These are phyloP conservation scores for Orthosia gothica DNA, from an alignment of 2,888 invertebrate species.

Conservation along the genomic window DNA sequence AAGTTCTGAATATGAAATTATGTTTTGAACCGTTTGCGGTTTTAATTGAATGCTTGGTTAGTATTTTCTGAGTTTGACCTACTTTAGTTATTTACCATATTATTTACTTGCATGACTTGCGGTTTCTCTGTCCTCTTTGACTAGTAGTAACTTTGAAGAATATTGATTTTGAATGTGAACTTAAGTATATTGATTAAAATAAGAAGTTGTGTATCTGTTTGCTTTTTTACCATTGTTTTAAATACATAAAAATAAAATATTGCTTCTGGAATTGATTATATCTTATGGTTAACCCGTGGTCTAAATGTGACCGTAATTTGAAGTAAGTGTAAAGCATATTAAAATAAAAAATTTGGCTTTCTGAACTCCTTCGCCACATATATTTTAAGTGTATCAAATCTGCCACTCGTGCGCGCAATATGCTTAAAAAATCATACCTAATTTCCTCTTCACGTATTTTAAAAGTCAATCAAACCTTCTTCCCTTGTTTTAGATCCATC, in stretches of 20 bases:
- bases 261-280: too few relatives aligned
- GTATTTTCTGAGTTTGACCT: neutral
- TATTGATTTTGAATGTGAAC: neutral
- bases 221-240: neutral
- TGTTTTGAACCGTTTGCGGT: slow-evolving; percentile 25
- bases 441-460: too few relatives aligned
- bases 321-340: too few relatives aligned
- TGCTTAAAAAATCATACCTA: too few relatives aligned
- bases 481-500: neutral
- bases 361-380: too few relatives aligned
- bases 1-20: slow-evolving; percentile 45
- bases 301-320: too few relatives aligned
- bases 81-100: neutral
- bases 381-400: too few relatives aligned
- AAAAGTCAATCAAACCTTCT: neutral
- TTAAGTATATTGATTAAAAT: neutral
- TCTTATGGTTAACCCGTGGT: too few relatives aligned
- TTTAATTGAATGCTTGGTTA: slow-evolving; percentile 30
- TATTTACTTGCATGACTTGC: neutral
- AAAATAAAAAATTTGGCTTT: too few relatives aligned
- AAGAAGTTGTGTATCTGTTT: neutral
- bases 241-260: too few relatives aligned
- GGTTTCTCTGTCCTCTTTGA: neutral
- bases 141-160: neutral
- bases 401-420: too few relatives aligned